These are phyloP conservation scores for Aphyosemion australe DNA, from an alignment of 2,113 vertebrate genomes.

Conservation along the genomic window DNA sequence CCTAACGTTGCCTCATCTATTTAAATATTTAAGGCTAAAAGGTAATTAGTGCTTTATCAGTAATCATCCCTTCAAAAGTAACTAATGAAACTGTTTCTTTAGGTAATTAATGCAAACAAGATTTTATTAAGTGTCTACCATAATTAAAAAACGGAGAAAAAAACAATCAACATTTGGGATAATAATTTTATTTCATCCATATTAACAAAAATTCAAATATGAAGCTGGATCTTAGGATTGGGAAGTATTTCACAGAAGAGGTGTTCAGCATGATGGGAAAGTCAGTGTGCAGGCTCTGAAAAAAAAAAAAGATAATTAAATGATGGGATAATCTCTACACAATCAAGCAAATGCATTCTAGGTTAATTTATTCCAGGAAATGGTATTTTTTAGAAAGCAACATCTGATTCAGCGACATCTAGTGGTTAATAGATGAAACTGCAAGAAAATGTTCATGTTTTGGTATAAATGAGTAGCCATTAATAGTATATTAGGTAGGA, in stretches of 20 bases:
- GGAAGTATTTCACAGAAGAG: conserved; percentile 53
- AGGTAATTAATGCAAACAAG: too few relatives aligned
- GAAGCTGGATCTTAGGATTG: conserved; percentile 20
- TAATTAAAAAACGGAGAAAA: neutral
- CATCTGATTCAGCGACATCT: conserved; percentile 38
- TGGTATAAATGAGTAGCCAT: neutral
- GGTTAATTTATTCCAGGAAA: too few relatives aligned
- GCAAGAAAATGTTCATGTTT: neutral
- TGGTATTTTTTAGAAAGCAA: too few relatives aligned
- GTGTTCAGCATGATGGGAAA: conserved; percentile 28
- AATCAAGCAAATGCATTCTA: neutral
- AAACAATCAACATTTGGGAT: conserved; percentile 6
- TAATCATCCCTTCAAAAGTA: too few relatives aligned
- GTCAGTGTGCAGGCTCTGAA: conserved; percentile 75
- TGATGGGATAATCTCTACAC: neutral
- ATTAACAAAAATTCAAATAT: conserved; percentile 69
- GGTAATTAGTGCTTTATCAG: too few relatives aligned
- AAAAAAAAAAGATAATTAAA: neutral
- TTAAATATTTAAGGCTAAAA: too few relatives aligned
- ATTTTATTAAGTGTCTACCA: neutral
- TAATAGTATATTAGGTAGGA: too few relatives aligned
- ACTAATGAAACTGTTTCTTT: too few relatives aligned
- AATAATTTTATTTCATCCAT: conserved; percentile 77
- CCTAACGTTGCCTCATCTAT: too few relatives aligned
- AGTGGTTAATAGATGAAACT: conserved; percentile 14